Conservation (phyloP, 2,888 invertebrate species). For the Leuctra nigra region DNA sequence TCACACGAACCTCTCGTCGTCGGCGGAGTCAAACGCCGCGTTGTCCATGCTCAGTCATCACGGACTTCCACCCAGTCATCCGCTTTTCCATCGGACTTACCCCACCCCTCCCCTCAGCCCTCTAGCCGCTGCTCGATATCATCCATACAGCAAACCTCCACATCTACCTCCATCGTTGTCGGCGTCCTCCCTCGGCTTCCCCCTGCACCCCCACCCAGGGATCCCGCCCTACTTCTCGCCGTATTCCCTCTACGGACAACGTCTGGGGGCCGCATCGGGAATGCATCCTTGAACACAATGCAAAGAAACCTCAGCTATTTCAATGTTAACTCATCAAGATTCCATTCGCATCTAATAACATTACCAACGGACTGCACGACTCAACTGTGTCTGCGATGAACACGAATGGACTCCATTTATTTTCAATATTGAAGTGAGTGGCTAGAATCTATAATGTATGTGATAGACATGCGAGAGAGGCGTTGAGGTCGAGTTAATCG, state of each 20-base stretch:
- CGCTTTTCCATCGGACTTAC: slow-evolving; percentile 74
- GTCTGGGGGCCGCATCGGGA: slow-evolving; percentile 61
- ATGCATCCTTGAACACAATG: slow-evolving; percentile 32
- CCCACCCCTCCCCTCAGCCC: slow-evolving; percentile 88
- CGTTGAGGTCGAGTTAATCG: too few relatives aligned
- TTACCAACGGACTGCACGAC: too few relatives aligned
- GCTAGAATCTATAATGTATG: too few relatives aligned
- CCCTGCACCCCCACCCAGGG: slow-evolving; percentile 63
- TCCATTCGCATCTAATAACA: too few relatives aligned
- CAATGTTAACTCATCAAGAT: too few relatives aligned
- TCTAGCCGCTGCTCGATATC: slow-evolving; percentile 73
- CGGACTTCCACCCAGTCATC: slow-evolving; percentile 60
- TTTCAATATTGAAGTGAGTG: too few relatives aligned
- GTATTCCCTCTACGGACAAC: slow-evolving; percentile 76
- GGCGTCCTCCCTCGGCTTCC: slow-evolving; percentile 49
- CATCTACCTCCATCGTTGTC: slow-evolving; percentile 62
- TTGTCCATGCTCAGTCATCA: slow-evolving; percentile 50
- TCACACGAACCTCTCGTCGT: slow-evolving; percentile 39
- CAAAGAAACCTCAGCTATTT: too few relatives aligned
- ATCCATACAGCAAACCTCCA: slow-evolving; percentile 83
- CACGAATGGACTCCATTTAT: too few relatives aligned
- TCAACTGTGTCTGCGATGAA: too few relatives aligned
- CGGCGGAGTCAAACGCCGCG: slow-evolving; percentile 48
- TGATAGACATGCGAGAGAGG: too few relatives aligned
- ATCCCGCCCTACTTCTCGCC: slow-evolving; percentile 81